Base-by-base conservation (phyloP, 2,888 invertebrate species). In the Caenorhabditis macrosperma region DNA sequence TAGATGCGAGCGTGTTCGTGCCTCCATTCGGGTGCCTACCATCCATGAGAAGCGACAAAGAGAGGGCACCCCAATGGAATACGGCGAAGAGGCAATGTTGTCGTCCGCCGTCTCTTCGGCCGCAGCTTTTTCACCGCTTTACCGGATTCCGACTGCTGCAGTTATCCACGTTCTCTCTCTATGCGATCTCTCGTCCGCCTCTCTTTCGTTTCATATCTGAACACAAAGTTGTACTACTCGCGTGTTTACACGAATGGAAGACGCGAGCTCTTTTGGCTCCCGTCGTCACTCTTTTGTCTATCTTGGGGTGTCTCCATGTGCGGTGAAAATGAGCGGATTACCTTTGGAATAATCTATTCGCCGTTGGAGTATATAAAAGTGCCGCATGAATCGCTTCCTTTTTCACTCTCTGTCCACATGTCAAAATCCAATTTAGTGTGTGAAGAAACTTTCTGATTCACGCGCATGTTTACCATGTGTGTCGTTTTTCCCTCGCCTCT, bases 1-100 rank as follows among this genome's bases (percentile, higher is more conserved):
- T 54, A 54, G 22, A 69, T 41, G 41, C 41, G 69, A 71, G 71
- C 63, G 55, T 63, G 72, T 72, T 72, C 71, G 60, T 71, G 61
- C 60, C 26, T 71, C 17, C 68, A 48, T 68, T 59, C 52, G 41
- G 67, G 15, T 35, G 46, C 48, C 68, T 50, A 59, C 54, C 61
- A 61, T 69, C 20, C 44, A 60, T 44, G 61, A 63, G 59, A 71
- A 61, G 71, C 52, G 54, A 60, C 50, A 69, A 69, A 52, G 38
- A 55, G 60, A 72, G 54, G 72, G 63, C 55, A 63, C 54, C 41
- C 22, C 46, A 41, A 69, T 50, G 26, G 59, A 68, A 68, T 52
- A 71, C 71, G 61, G 61, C 61, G 61, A 52, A 33, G 67, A 38
- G 61, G 61, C 61, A 55, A 52, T 24, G 67, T 26, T 28, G 59